Percentiles rank a stretch among this genome's conserved stretches.
phyloP scores from a whole-genome alignment of 2,113 vertebrate genomes.

The Eurystomus gularis region DNA sequence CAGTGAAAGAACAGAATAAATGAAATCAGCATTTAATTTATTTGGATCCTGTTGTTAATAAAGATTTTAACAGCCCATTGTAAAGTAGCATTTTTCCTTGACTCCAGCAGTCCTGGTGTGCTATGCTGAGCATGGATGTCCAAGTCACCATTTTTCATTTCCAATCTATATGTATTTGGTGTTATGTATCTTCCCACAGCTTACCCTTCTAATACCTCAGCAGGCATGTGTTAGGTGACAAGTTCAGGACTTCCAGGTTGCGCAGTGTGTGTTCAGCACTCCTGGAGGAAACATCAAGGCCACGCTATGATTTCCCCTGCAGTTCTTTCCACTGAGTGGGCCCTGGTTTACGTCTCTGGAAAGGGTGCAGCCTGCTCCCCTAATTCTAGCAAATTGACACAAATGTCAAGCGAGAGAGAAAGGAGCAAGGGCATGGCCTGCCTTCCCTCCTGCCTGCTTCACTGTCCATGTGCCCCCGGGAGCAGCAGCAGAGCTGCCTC shows the following conservation, averaged over 20 bases:
- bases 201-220: too few species aligned
- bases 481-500: not conserved
- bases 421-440: not conserved
- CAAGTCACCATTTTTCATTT: not conserved
- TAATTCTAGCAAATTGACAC: not conserved
- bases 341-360: not conserved
- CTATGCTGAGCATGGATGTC: not conserved
- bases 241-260: not conserved
- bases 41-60: not conserved
- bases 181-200: not conserved
- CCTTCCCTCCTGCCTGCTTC: not conserved
- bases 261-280: not conserved
- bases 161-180: rapidly evolving
- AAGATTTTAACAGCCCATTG: not conserved
- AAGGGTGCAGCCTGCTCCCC: not conserved
- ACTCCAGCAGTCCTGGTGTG: not conserved
- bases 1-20: not conserved
- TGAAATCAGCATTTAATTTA: not conserved
- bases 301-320: rapidly evolving
- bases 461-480: not conserved
- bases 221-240: not conserved
- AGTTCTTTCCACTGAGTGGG: not conserved
- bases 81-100: not conserved
- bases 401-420: not conserved
- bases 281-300: rapidly evolving